Conservation (phyloP, 1,140 invertebrate species). For the Pentalonia nigronervosa region DNA sequence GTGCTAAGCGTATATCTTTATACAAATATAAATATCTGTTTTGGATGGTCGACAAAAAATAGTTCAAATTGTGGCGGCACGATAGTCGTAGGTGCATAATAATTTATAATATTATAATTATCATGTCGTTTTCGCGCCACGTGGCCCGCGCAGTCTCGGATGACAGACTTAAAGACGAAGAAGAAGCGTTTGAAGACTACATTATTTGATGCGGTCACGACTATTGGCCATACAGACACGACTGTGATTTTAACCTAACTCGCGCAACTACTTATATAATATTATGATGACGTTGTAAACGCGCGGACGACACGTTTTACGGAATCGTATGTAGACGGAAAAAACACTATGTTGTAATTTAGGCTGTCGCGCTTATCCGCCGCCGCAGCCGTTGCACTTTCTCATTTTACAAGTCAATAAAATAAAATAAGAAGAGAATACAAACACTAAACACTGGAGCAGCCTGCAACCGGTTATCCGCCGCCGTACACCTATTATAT, state of each 20-base stretch:
- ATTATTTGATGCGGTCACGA: not conserved
- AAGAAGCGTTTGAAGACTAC: not conserved
- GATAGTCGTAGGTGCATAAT: not conserved
- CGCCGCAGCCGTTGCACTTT: constrained; percentile 20
- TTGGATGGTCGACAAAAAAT: not conserved
- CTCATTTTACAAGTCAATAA: constrained; percentile 57
- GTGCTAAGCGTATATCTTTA: not conserved
- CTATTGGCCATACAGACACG: not conserved
- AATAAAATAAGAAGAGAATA: constrained; percentile 4
- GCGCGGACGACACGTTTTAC: not conserved
- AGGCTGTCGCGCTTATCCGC: not conserved
- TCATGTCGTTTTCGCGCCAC: not conserved
- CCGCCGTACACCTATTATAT: not conserved
- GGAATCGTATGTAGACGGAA: constrained; percentile 11
- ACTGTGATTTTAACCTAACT: not conserved
- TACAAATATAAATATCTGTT: not conserved
- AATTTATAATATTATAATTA: constrained; percentile 21
- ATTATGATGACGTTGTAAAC: not conserved
- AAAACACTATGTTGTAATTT: not conserved
- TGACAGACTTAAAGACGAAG: not conserved
- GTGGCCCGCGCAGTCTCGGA: not conserved
- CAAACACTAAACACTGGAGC: not conserved
- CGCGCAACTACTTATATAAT: not conserved
- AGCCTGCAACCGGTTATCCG: constrained; percentile 30
- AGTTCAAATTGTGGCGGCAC: not conserved